Base-by-base conservation (phyloP, 2,113 vertebrate genomes). In the Apteryx owenii region DNA sequence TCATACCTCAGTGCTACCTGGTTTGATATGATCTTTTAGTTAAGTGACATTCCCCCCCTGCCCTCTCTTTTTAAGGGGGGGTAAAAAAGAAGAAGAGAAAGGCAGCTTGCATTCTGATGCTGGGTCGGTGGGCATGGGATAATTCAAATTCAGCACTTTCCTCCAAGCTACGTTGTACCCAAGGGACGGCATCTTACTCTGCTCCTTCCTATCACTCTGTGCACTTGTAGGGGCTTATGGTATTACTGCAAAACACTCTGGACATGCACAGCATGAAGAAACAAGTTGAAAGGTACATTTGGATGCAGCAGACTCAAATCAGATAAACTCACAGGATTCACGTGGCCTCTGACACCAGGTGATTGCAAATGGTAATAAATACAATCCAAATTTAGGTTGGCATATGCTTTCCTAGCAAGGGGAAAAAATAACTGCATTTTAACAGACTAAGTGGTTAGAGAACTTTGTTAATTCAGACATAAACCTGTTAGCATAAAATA, bases 261-360 rank as follows among this genome's bases (percentile, higher is more conserved):
- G 96, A 94, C 86, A 94, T 84, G 94, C 96, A 95, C 97, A 97
- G 96, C 88, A 89, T 94, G 95, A 96, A 95, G 95, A 95, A 97
- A 93, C 89, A 92, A 91, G 94, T 96, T 85, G 70, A 58, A 85
- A 91, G 91, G 93, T 96, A 87, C 92, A 53, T 95, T 85, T 66
- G 88, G 84, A 92, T 93, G 87, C 86, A 89, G 61, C 61, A 91
- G 95, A 95, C 89, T 98, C 94, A 92, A 94, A 97, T 96, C 96
- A 96, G 97, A 94, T 97, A 96, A 94, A 96, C 88, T 97, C 87
- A 46, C 31, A 58, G 88, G 78, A 93, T 93, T 96, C 97, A 90
- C 4, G 15, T 86, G 95, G 89, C 83, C 91, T 86, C 95, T 33
- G 60, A 97, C 95, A 88, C 91, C 90, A 83, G 92, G 72, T 82